Evolutionary conservation across 2,113 vertebrate species (phyloP).

Genomic region (Odontesthes bonariensis): DNA sequence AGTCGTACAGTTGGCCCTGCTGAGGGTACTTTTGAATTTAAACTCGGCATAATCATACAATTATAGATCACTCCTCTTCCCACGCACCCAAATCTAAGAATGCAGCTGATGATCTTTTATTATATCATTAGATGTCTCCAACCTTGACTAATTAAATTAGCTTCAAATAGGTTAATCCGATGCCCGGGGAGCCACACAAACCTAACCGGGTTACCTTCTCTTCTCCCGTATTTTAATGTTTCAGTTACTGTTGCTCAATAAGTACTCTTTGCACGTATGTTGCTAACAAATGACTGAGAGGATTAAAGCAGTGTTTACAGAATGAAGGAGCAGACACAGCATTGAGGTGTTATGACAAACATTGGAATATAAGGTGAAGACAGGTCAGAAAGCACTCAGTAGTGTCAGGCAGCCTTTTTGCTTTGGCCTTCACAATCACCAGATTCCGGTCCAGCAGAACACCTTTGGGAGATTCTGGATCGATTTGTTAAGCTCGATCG

Average conservation of each 20-base stretch:
- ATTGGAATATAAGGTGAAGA: no score
- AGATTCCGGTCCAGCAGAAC: no score
- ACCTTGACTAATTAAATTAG: constrained; percentile 59
- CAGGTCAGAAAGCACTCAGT: no score
- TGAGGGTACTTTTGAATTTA: constrained; percentile 31
- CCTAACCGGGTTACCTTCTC: constrained; percentile 37
- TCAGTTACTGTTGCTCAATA: no score
- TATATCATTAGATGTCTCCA: constrained; percentile 51
- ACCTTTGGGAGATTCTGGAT: no score
- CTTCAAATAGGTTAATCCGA: constrained; percentile 63
- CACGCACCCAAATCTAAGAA: constrained; percentile 4
- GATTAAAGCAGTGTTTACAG: constrained; percentile 3
- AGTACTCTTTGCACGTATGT: no score
- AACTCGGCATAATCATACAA: constrained; percentile 39
- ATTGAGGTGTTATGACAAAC: background rate
- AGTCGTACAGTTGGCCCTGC: constrained; percentile 21
- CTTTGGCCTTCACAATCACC: no score
- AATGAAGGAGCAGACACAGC: constrained; percentile 18
- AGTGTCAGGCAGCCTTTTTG: no score
- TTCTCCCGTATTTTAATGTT: background rate
- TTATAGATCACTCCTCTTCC: constrained; percentile 33
- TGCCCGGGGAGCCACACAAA: constrained; percentile 41
- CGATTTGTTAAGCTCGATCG: no score
- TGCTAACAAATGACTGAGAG: no score
- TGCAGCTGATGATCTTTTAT: constrained; percentile 34